phyloP scores from a whole-genome alignment of 2,113 vertebrate genomes.

The Hyla sarda region DNA sequence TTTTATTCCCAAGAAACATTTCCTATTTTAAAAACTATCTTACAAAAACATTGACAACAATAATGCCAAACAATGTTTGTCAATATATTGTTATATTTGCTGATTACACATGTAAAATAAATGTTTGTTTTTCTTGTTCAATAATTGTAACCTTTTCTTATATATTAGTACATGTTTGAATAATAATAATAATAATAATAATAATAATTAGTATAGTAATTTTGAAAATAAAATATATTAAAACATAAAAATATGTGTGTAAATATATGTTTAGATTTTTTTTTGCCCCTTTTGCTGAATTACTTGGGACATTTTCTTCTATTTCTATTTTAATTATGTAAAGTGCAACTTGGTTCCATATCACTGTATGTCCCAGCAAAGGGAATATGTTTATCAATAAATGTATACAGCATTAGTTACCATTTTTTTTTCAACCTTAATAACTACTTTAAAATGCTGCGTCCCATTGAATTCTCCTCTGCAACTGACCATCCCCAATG shows the following conservation, averaged over 20 bases:
- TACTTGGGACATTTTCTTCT: background rate
- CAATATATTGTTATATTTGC: background rate
- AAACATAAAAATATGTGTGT: background rate
- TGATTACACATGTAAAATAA: background rate
- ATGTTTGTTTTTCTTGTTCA: background rate
- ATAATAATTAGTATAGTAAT: background rate
- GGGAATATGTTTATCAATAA: background rate
- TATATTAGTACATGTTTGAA: background rate
- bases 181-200: background rate
- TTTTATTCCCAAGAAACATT: background rate
- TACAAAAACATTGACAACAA: background rate
- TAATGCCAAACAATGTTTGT: background rate
- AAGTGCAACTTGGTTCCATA: background rate
- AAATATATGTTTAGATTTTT: background rate
- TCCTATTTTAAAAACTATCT: background rate
- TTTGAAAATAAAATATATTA: background rate
- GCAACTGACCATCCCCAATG: constrained; percentile 37
- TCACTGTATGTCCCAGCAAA: background rate
- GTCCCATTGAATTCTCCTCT: constrained; percentile 2
- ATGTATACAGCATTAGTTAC: background rate
- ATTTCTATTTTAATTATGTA: background rate
- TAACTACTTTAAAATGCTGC: background rate
- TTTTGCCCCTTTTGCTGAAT: background rate
- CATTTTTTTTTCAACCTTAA: background rate
- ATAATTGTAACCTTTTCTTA: background rate